Percentiles rank a stretch among this genome's conserved stretches.
These are phyloP conservation scores for Chaetodon trifasciatus DNA, from an alignment of 2,797 vertebrate genomes.

Conservation along the genomic window DNA sequence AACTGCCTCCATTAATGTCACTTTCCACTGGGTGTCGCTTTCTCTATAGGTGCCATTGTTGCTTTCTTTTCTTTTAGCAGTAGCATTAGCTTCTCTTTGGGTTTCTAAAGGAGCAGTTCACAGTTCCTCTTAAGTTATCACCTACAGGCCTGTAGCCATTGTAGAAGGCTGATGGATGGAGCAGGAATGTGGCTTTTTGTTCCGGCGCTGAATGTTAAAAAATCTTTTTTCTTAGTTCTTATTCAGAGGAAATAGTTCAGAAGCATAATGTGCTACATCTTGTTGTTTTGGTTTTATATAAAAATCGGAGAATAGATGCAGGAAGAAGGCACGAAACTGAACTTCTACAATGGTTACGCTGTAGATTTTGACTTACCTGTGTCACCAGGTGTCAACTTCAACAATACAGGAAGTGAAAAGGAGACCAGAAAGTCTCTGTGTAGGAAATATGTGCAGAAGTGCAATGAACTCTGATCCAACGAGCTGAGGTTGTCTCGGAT, in stretches of 20 bases:
- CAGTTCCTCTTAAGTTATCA: slow-evolving; percentile 57
- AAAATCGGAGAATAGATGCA: slow-evolving; percentile 1
- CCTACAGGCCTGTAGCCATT: slow-evolving; percentile 31
- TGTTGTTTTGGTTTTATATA: slow-evolving; percentile 1
- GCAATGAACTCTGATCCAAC: slow-evolving; percentile 56
- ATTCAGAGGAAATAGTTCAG: background rate
- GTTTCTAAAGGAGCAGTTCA: slow-evolving; percentile 48
- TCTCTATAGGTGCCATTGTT: slow-evolving; percentile 60
- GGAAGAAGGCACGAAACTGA: background rate
- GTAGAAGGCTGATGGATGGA: slow-evolving; percentile 18
- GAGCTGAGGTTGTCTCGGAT: slow-evolving; percentile 44
- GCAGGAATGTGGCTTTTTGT: background rate
- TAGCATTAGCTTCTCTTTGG: slow-evolving; percentile 35
- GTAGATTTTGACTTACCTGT: slow-evolving; percentile 30
- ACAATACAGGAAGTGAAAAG: background rate
- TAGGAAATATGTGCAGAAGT: slow-evolving; percentile 30
- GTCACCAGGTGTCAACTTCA: slow-evolving; percentile 42
- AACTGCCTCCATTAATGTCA: slow-evolving; percentile 61
- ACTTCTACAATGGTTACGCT: slow-evolving; percentile 58
- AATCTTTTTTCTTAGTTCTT: background rate
- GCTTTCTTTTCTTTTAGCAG: slow-evolving; percentile 5
- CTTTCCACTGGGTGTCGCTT: slow-evolving; percentile 65
- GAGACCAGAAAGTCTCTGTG: slow-evolving; percentile 8
- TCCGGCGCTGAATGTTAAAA: slow-evolving; percentile 4
- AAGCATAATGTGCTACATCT: background rate